Conservation (phyloP, 2,888 invertebrate species). For the Enchytraeus crypticus region DNA sequence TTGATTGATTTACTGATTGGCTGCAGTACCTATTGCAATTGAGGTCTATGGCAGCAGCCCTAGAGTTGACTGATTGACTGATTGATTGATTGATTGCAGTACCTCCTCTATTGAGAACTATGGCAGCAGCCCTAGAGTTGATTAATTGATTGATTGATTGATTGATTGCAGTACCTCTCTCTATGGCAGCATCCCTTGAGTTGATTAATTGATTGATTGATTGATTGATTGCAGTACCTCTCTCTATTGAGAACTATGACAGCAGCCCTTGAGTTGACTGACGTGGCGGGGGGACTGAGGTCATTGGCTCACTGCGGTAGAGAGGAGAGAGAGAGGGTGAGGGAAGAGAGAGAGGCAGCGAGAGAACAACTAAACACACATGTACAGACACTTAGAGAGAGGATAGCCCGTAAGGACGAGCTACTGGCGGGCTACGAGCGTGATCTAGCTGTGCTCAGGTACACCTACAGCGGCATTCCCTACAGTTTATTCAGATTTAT, state of each 20-base stretch:
- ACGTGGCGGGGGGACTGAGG: slow-evolving; percentile 39
- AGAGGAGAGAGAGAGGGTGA: slow-evolving; percentile 40
- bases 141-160: too few species aligned
- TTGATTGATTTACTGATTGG: too few species aligned
- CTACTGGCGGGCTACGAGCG: slow-evolving; percentile 46
- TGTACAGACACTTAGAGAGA: slow-evolving; percentile 36
- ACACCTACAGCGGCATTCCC: not conserved
- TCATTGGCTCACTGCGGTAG: slow-evolving; percentile 44
- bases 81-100: slow-evolving; percentile 31
- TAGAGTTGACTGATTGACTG: not conserved
- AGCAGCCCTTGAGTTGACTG: slow-evolving; percentile 38
- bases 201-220: not conserved
- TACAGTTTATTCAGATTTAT: too few species aligned
- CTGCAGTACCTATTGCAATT: too few species aligned
- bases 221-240: slow-evolving; percentile 35
- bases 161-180: too few species aligned
- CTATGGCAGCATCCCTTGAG: too few species aligned
- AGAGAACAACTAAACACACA: slow-evolving; percentile 36
- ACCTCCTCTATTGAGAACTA: slow-evolving; percentile 36
- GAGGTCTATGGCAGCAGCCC: too few species aligned
- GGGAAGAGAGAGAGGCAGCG: slow-evolving; percentile 35
- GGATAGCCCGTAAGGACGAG: slow-evolving; percentile 43
- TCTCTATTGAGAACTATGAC: slow-evolving; percentile 38
- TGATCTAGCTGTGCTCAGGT: slow-evolving; percentile 46
- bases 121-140: slow-evolving; percentile 38